phyloP scores from a whole-genome alignment of 2,888 invertebrate genomes.

The Watsonalla binaria region DNA sequence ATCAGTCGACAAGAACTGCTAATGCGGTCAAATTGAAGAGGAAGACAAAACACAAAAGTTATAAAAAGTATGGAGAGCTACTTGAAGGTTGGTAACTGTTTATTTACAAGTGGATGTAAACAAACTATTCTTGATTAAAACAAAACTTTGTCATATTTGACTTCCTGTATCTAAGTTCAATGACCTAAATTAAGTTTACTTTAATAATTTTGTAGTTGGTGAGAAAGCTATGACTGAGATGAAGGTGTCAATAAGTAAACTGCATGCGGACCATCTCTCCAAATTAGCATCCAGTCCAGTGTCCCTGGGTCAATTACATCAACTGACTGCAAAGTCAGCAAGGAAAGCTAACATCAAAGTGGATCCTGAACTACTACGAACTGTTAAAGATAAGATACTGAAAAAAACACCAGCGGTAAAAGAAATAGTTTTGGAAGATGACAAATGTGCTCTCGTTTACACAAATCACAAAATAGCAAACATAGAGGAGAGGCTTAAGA shows the following conservation, averaged over 20 bases:
- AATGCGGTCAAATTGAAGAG: constrained; percentile 57
- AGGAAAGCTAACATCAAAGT: constrained; percentile 49
- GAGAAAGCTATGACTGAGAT: constrained; percentile 80
- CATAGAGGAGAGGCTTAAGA: constrained; percentile 52
- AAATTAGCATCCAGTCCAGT: constrained; percentile 80
- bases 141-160: not conserved
- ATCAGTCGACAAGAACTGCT: constrained; percentile 67
- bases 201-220: constrained; percentile 75
- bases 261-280: constrained; percentile 82
- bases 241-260: constrained; percentile 82
- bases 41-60: constrained; percentile 65
- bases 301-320: constrained; percentile 78
- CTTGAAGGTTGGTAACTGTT: constrained; percentile 78
- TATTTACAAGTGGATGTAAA: constrained; percentile 1
- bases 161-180: not conserved
- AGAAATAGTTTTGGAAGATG: constrained; percentile 53
- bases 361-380: constrained; percentile 61
- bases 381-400: constrained; percentile 62
- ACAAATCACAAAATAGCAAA: constrained; percentile 52
- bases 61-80: constrained; percentile 82
- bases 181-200: not conserved
- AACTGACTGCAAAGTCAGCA: constrained; percentile 59
- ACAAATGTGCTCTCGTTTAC: constrained; percentile 65
- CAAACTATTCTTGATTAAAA: no score
- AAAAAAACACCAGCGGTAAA: constrained; percentile 38